Conservation (phyloP, 2,797 vertebrate genomes). For the Orientallactaga sibirica region DNA sequence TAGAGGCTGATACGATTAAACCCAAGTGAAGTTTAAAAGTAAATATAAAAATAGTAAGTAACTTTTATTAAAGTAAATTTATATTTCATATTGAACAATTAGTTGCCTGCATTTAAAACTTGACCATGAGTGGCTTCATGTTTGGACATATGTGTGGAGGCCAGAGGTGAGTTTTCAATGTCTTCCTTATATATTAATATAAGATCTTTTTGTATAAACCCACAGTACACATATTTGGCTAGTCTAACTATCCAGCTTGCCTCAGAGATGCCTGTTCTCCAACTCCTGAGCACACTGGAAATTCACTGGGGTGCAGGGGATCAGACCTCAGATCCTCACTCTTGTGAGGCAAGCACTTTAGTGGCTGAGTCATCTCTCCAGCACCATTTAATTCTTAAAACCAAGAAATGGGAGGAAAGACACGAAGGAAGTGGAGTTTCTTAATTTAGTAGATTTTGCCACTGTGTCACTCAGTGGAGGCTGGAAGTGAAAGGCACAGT, state of each 20-base stretch:
- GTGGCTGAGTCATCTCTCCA: too few relatives aligned
- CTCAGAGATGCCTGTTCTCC: too few relatives aligned
- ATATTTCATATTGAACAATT: not conserved
- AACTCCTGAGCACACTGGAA: too few relatives aligned
- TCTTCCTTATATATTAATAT: too few relatives aligned
- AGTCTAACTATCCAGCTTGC: too few relatives aligned
- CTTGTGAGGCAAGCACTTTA: too few relatives aligned
- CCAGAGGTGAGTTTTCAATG: too few relatives aligned
- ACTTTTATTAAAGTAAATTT: not conserved
- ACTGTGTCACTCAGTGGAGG: not conserved
- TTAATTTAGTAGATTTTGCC: not conserved
- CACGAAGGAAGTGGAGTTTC: not conserved
- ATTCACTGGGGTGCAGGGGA: too few relatives aligned
- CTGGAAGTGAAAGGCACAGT: not conserved
- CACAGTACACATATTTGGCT: too few relatives aligned
- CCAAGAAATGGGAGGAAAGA: not conserved
- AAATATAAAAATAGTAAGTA: not conserved
- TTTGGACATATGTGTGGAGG: too few relatives aligned
- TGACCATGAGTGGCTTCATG: not conserved
- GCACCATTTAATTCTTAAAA: slow-evolving; percentile 4
- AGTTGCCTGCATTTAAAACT: not conserved
- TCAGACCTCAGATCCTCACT: too few relatives aligned
- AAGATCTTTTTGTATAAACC: too few relatives aligned
- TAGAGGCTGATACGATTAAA: not conserved
- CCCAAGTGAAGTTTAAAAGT: not conserved